Percentiles rank a stretch among this genome's conserved stretches.
Conservation (phyloP, 2,888 invertebrate species). For the Catocala sponsa region DNA sequence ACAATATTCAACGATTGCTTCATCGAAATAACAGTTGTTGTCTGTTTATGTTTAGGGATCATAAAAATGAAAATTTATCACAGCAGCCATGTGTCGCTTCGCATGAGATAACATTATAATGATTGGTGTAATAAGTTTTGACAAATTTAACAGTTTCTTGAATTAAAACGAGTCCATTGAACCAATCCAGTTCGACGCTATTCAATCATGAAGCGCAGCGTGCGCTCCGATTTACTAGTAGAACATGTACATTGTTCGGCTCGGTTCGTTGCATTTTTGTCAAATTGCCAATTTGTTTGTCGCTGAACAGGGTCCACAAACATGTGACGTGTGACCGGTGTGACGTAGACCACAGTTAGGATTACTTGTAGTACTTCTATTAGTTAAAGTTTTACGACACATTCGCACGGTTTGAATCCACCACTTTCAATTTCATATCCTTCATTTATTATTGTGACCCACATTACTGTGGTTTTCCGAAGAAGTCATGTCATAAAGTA, state of each 20-base stretch:
- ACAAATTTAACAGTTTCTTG: conserved; percentile 37
- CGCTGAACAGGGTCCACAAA: conserved; percentile 54
- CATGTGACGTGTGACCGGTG: conserved; percentile 14
- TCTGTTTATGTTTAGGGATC: conserved; percentile 16
- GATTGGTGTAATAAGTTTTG: conserved; percentile 32
- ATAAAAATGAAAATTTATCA: conserved; percentile 20
- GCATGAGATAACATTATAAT: conserved; percentile 16
- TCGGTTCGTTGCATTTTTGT: conserved; percentile 76
- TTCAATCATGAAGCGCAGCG: conserved; percentile 60
- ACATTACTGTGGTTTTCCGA: conserved; percentile 1
- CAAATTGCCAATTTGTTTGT: conserved; percentile 77
- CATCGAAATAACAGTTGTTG: conserved; percentile 21
- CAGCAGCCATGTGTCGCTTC: conserved; percentile 18
- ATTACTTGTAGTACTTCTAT: conserved; percentile 10
- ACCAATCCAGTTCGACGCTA: conserved; percentile 59
- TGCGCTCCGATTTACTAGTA: conserved; percentile 45
- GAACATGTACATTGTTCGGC: conserved; percentile 51
- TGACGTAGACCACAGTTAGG: conserved; percentile 22
- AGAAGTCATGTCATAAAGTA: background rate
- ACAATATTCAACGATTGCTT: conserved; percentile 30
- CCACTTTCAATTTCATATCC: background rate
- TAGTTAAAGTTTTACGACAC: background rate
- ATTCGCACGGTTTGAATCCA: background rate
- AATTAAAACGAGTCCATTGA: conserved; percentile 70
- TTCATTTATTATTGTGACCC: conserved; percentile 1